These are phyloP conservation scores for Caracal caracal DNA, from an alignment of 2,113 vertebrate species.

Conservation along the genomic window DNA sequence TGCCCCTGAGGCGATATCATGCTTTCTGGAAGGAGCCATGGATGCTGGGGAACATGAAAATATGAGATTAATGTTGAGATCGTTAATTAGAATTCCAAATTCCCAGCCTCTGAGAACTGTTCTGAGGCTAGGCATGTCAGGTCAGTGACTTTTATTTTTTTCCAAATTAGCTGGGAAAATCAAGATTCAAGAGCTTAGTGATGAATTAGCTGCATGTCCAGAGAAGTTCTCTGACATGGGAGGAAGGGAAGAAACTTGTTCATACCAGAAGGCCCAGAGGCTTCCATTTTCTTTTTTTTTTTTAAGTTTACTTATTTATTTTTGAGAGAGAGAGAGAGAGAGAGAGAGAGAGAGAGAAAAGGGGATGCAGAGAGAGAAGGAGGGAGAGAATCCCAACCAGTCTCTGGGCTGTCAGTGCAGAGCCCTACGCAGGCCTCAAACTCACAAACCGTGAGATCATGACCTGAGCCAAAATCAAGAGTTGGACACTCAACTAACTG, in stretches of 20 bases:
- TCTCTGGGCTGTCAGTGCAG: no score
- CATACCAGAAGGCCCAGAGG: not conserved
- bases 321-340: no score
- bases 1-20: slow-evolving; percentile 87
- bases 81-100: not conserved
- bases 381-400: no score
- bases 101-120: not conserved
- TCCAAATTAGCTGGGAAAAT: not conserved
- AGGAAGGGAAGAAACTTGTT: not conserved
- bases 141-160: not conserved
- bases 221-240: not conserved
- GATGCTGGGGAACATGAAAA: slow-evolving; percentile 81
- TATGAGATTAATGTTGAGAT: not conserved
- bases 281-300: not conserved
- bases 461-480: no score
- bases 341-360: no score
- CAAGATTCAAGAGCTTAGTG: not conserved
- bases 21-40: slow-evolving; percentile 88
- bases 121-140: not conserved
- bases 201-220: not conserved
- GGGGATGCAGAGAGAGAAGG: no score
- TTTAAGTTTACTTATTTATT: no score
- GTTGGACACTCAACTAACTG: no score
- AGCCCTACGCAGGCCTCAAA: no score
- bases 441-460: no score